Base-by-base conservation (phyloP, 2,888 invertebrate species). In the Tetragonula carbonaria region DNA sequence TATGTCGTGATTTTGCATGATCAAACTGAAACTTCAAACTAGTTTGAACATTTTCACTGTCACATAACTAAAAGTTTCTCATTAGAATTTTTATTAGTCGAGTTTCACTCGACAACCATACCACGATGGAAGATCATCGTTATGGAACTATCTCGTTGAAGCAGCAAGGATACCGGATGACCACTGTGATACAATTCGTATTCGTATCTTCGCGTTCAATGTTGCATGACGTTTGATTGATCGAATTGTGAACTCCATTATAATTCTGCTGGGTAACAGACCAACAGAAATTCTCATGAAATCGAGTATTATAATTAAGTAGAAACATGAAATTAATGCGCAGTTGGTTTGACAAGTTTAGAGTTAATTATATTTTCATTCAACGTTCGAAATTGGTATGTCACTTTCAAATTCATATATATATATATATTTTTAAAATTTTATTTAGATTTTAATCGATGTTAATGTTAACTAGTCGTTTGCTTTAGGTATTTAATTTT, bases 41-140 rank as follows among this genome's bases (percentile, higher is more conserved):
- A 16, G 21, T 33, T 50, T 70, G 33, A n/a, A 80, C 50, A 57
- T 80, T 80, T 21, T 0, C 33, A 33, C 33, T 68, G 28, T 16
- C 16, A 62, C 33, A 16, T 62, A 28, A 71, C 13, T 6, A 1
- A 1, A 72, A 53, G 59, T 66, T 59, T 59, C 55, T 50, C 62
- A 72, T 68, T 67, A 55, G 33, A 80, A 80, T 68, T 74, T 80
- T 50, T 81, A 80, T 80, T 68, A 21, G 33, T 16, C 6, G 55
- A 73, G 59, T 68, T 80, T 33, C 33, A 14, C 11, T 59, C 45
- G 72, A 50, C 23, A 57, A 59, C 13, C 14, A 5, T n/a, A 0
- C 23, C 21, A 66, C 65, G 16, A 23, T 65, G 71, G 72, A 53
- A 65, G 53, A 72, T 67, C 38, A 14, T 16, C n/a, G 21, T n/a